phyloP scores from a whole-genome alignment of 2,113 vertebrate genomes.

The Tauraco erythrolophus region DNA sequence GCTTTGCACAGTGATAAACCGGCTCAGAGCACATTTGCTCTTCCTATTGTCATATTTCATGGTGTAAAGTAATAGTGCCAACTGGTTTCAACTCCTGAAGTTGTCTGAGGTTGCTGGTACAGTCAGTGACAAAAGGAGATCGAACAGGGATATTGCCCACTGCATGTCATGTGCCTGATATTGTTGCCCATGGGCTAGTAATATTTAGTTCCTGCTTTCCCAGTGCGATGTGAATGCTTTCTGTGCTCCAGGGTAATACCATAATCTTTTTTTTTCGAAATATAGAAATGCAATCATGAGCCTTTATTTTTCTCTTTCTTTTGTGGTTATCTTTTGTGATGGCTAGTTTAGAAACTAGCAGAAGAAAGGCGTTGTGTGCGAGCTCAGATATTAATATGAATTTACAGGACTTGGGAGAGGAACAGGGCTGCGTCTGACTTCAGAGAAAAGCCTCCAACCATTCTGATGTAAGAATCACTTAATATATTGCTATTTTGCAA shows the following conservation, averaged over 20 bases:
- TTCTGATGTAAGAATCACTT: neutral
- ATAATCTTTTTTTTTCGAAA: neutral
- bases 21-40: neutral
- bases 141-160: neutral
- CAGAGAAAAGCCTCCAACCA: neutral
- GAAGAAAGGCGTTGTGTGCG: neutral
- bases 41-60: neutral
- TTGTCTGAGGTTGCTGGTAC: neutral
- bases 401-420: neutral
- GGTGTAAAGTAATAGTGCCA: neutral
- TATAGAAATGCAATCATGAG: neutral
- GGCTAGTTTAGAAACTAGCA: neutral
- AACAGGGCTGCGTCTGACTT: neutral
- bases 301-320: neutral
- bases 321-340: neutral
- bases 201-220: neutral
- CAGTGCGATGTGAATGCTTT: neutral
- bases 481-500: neutral
- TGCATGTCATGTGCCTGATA: neutral
- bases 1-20: neutral
- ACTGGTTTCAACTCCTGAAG: rapidly evolving
- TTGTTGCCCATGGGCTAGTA: neutral
- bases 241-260: neutral
- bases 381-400: neutral
- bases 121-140: neutral